These are phyloP conservation scores for Craseonycteris thonglongyai DNA, from an alignment of 2,113 vertebrate species.

Conservation along the genomic window DNA sequence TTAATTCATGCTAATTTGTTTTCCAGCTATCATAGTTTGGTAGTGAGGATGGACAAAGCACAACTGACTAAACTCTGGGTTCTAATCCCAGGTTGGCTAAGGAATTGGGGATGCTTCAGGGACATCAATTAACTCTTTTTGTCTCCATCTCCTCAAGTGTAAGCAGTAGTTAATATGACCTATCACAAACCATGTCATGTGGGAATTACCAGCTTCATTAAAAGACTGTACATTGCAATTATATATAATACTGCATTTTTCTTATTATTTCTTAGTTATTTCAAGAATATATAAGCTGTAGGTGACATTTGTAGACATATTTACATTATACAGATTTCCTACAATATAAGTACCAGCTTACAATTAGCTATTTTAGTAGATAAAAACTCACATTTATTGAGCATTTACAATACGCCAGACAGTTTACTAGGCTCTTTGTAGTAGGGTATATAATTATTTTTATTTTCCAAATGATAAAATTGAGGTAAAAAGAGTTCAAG, in stretches of 20 bases:
- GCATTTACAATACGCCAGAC: neutral
- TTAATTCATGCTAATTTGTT: neutral
- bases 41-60: neutral
- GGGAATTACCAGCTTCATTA: neutral
- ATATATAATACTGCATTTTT: neutral
- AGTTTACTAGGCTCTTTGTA: neutral
- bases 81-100: neutral
- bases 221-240: neutral
- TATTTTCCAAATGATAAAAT: too few species aligned
- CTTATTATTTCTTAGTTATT: neutral
- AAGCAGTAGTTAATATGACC: neutral
- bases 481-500: neutral
- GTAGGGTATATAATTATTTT: neutral
- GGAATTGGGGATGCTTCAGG: neutral
- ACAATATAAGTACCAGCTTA: neutral
- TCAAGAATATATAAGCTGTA: neutral
- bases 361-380: neutral
- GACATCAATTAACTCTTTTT: neutral
- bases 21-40: neutral
- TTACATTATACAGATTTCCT: neutral
- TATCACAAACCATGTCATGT: neutral
- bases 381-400: neutral
- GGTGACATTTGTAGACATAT: neutral
- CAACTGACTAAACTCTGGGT: neutral
- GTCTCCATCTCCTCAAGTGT: neutral